phyloP scores from a whole-genome alignment of 2,113 vertebrate genomes.

The Brachypteracias leptosomus region DNA sequence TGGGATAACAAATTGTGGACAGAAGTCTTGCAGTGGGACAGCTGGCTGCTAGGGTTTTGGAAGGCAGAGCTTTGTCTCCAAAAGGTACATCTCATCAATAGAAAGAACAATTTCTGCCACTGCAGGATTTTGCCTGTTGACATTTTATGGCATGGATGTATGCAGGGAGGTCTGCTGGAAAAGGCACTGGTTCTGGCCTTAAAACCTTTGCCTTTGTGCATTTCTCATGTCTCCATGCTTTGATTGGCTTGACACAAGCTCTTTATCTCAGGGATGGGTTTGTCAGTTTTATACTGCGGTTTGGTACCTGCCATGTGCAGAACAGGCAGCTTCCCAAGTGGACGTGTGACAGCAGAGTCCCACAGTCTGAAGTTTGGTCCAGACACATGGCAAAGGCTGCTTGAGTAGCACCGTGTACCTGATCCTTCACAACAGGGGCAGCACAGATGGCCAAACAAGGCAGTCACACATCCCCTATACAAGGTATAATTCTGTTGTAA shows the following conservation, averaged over 20 bases:
- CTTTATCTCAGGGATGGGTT: neutral
- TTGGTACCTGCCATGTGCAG: neutral
- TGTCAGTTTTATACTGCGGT: neutral
- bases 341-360: neutral
- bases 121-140: neutral
- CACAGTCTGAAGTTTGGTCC: neutral
- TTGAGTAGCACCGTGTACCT: rapidly evolving
- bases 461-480: neutral
- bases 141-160: neutral
- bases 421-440: neutral
- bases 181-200: neutral
- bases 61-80: neutral
- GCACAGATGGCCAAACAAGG: neutral
- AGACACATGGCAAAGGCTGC: neutral
- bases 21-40: neutral
- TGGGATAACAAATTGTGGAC: neutral
- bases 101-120: neutral
- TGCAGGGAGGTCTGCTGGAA: neutral
- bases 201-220: neutral
- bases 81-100: rapidly evolving
- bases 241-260: neutral
- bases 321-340: neutral
- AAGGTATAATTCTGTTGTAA: neutral
- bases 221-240: neutral
- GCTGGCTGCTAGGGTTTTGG: neutral